Percentiles rank a stretch among this genome's conserved stretches.
Evolutionary conservation across 2,113 vertebrate genomes (phyloP).

Genomic region (Podilymbus podiceps): DNA sequence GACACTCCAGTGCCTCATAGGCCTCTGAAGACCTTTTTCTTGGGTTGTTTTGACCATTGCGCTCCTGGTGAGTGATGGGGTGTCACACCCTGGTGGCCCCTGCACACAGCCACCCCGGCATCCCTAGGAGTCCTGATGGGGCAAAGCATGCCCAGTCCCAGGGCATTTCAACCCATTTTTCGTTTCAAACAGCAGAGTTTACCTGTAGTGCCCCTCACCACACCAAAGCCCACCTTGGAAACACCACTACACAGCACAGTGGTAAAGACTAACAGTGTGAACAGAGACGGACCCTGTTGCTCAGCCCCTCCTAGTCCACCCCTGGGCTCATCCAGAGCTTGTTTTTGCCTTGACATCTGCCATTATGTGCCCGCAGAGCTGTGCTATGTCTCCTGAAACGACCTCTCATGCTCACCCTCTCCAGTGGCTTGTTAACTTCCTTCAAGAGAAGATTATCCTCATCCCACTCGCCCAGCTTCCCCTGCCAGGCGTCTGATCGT

Average conservation of each 20-base stretch:
- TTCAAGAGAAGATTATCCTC: not conserved
- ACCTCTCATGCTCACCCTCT: not conserved
- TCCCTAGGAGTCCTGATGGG: not conserved
- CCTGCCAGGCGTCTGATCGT: not conserved
- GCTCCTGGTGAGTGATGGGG: not conserved
- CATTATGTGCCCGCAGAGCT: not conserved
- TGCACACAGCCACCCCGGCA: not conserved
- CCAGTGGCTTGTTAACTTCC: not conserved
- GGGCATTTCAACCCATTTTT: not conserved
- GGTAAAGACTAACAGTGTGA: not conserved
- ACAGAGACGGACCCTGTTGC: not conserved
- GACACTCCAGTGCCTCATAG: not conserved
- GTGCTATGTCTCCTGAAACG: rapidly evolving
- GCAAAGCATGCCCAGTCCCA: rapidly evolving
- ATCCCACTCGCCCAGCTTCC: not conserved
- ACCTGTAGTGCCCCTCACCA: not conserved
- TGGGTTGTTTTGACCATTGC: rapidly evolving
- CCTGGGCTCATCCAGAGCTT: not conserved
- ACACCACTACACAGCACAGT: rapidly evolving
- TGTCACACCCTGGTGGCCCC: not conserved
- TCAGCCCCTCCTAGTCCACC: not conserved
- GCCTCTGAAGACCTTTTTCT: not conserved
- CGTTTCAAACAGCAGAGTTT: not conserved
- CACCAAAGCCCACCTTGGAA: not conserved
- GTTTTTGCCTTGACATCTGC: not conserved